Conservation (phyloP, 2,113 vertebrate species). For the Sinocyclocheilus maitianheensis region DNA sequence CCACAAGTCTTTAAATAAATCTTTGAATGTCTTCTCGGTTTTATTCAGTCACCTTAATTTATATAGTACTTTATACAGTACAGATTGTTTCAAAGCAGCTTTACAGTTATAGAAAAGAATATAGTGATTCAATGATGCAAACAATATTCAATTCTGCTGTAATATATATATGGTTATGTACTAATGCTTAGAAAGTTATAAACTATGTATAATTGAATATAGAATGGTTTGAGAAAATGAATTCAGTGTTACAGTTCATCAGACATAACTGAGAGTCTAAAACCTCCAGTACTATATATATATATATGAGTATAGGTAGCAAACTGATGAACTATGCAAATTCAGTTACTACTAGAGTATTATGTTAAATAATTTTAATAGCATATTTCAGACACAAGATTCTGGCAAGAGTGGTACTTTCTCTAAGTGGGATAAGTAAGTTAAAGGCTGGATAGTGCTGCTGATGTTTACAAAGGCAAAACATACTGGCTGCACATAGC, state of each 20-base stretch:
- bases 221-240: not conserved
- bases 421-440: constrained; percentile 73
- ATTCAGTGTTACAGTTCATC: not conserved
- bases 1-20: constrained; percentile 44
- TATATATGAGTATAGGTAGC: not conserved
- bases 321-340: not conserved
- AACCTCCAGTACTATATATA: not conserved
- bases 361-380: not conserved
- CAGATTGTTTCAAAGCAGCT: not conserved
- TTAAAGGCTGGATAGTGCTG: constrained; percentile 75
- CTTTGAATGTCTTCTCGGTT: not conserved
- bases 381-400: constrained; percentile 1
- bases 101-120: not conserved
- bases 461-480: constrained; percentile 78
- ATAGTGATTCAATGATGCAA: not conserved
- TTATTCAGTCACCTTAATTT: not conserved
- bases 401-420: constrained; percentile 70
- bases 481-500: constrained; percentile 73
- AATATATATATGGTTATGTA: not conserved
- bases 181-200: not conserved
- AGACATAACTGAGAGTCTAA: not conserved
- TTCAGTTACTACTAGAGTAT: not conserved
- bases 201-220: not conserved
- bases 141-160: not conserved
- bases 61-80: not conserved